Percentiles rank a stretch among this genome's conserved stretches.
These are phyloP conservation scores for Anthonomus grandis DNA, from an alignment of 1,140 invertebrate species.

Conservation along the genomic window DNA sequence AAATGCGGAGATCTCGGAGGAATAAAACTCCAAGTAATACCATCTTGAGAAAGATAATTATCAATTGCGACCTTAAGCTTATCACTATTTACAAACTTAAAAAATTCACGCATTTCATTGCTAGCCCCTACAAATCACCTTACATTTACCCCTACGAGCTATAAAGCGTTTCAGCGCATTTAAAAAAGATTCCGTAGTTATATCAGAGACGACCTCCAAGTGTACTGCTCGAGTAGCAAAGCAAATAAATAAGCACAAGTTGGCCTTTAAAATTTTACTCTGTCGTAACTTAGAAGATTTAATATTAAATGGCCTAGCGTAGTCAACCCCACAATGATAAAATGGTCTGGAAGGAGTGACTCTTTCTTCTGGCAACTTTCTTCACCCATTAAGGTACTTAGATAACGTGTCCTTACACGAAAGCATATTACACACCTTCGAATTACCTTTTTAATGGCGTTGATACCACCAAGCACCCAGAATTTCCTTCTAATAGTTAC, in stretches of 20 bases:
- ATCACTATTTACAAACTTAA: constrained; percentile 9
- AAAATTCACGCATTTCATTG: constrained; percentile 8
- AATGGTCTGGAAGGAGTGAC: constrained; percentile 40
- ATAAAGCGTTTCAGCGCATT: constrained; percentile 47
- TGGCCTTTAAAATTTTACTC: constrained; percentile 42
- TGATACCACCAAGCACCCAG: constrained; percentile 27
- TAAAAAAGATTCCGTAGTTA: constrained; percentile 47
- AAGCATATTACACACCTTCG: constrained; percentile 40
- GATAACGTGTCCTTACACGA: constrained; percentile 11
- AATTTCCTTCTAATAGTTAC: constrained; percentile 2
- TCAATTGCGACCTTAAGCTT: background rate
- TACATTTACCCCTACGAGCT: constrained; percentile 32
- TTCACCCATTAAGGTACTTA: constrained; percentile 39
- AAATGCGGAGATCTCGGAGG: constrained; percentile 48
- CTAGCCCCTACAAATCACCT: constrained; percentile 24
- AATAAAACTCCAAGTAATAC: constrained; percentile 48
- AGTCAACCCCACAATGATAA: constrained; percentile 38
- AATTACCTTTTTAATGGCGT: constrained; percentile 27
- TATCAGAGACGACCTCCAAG: constrained; percentile 47
- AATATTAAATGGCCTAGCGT: constrained; percentile 44
- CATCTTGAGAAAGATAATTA: background rate
- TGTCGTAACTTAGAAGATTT: constrained; percentile 34
- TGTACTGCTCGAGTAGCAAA: constrained; percentile 48
- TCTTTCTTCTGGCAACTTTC: constrained; percentile 36
- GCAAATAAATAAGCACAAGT: constrained; percentile 50